phyloP scores from a whole-genome alignment of 2,113 vertebrate species.

The Xyrauchen texanus region DNA sequence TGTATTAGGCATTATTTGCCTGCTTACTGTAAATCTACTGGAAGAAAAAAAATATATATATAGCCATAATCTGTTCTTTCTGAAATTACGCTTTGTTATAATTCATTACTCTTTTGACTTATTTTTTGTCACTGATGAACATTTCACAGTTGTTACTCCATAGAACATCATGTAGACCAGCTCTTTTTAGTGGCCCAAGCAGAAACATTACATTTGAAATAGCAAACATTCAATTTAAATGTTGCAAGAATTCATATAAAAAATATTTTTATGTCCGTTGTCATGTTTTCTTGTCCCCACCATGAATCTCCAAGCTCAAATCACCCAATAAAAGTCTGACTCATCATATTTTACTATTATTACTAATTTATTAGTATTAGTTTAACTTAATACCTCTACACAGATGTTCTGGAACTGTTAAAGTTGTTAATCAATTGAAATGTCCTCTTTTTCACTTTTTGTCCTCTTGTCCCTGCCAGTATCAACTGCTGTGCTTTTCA shows the following conservation, averaged over 20 bases:
- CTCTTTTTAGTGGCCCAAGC: conserved; percentile 9
- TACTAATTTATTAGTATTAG: not conserved
- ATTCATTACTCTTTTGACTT: no score
- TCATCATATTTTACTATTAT: not conserved
- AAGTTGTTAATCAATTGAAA: conserved; percentile 18
- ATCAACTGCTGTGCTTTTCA: conserved; percentile 22
- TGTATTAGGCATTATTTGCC: not conserved
- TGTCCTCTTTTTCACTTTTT: conserved; percentile 14
- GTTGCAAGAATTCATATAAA: not conserved
- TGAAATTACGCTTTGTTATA: no score
- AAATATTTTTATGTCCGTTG: not conserved
- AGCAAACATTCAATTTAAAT: no score
- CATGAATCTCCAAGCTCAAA: not conserved
- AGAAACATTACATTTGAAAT: conserved; percentile 5
- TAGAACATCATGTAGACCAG: not conserved
- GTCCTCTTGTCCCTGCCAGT: not conserved
- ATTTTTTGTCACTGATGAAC: not conserved
- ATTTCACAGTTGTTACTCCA: not conserved
- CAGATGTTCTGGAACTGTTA: conserved; percentile 3
- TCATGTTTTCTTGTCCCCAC: not conserved
- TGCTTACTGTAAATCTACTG: no score
- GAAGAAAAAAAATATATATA: no score
- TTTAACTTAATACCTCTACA: conserved; percentile 3
- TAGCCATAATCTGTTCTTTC: no score
- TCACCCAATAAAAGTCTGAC: not conserved